Evolutionary conservation across 2,797 vertebrate genomes (phyloP).

Genomic region (Danio aesculapii): DNA sequence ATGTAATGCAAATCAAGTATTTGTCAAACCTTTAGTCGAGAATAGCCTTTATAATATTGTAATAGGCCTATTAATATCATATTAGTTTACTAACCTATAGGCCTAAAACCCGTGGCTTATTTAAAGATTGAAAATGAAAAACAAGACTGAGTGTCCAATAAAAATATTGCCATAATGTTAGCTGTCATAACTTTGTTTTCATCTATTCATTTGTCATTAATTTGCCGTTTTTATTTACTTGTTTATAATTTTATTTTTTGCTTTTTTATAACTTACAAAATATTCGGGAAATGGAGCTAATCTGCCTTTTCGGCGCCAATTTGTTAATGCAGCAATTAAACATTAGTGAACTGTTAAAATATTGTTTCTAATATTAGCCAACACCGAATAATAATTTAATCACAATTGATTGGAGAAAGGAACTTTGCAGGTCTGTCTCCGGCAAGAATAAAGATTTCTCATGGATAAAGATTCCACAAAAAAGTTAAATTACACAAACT

Average conservation of each 20-base stretch:
- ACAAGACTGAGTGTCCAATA: neutral
- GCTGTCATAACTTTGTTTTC: neutral
- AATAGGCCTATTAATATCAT: neutral
- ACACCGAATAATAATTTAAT: neutral
- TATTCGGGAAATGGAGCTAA: neutral
- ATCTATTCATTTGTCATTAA: neutral
- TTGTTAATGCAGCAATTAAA: neutral
- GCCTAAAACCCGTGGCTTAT: neutral
- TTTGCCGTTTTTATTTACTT: neutral
- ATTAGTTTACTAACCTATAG: neutral
- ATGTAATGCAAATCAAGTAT: no score
- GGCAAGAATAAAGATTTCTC: slow-evolving; percentile 17
- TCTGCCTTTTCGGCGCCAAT: neutral
- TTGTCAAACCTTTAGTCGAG: no score
- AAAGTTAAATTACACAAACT: neutral
- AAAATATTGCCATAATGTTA: neutral
- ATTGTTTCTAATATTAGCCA: neutral
- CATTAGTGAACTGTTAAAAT: neutral
- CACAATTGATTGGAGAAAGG: neutral
- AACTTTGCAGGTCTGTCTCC: neutral
- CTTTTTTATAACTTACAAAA: no score
- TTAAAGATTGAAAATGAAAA: neutral
- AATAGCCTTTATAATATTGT: no score
- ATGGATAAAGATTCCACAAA: slow-evolving; percentile 19
- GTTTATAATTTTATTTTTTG: no score